phyloP scores from a whole-genome alignment of 2,888 invertebrate species.

The Steromphala cineraria region DNA sequence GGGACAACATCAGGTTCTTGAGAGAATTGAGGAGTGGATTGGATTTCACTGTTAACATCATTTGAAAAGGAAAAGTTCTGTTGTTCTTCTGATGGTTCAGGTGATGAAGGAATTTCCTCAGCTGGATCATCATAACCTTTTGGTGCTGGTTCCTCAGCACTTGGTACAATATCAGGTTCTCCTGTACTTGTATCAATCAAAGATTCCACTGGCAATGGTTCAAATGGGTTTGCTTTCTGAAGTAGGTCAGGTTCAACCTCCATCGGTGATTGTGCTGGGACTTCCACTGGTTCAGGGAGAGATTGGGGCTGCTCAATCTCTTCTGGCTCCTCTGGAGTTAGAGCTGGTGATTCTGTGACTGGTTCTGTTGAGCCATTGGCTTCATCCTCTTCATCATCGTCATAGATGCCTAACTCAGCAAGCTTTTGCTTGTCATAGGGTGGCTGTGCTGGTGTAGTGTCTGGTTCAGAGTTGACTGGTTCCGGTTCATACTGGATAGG shows the following conservation, averaged over 20 bases:
- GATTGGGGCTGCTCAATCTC: constrained; percentile 63
- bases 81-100: constrained; percentile 33
- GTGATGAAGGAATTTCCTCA: constrained; percentile 33
- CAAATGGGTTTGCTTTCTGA: constrained; percentile 8
- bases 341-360: constrained; percentile 25
- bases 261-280: constrained; percentile 56
- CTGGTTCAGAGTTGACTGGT: constrained; percentile 33
- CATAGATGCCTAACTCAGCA: constrained; percentile 61
- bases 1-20: constrained; percentile 23
- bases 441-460: constrained; percentile 26
- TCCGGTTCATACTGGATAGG: constrained; percentile 40
- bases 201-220: not conserved
- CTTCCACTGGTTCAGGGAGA: constrained; percentile 64
- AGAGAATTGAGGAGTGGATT: constrained; percentile 14
- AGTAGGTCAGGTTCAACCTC: constrained; percentile 32
- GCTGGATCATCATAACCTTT: constrained; percentile 29
- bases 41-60: not conserved
- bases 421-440: constrained; percentile 42
- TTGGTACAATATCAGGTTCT: constrained; percentile 8
- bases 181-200: not conserved
- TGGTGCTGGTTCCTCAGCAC: not conserved
- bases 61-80: constrained; percentile 23
- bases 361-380: constrained; percentile 29
- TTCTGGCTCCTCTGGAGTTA: constrained; percentile 30
- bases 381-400: constrained; percentile 53